Evolutionary conservation across 2,888 invertebrate genomes (phyloP), one percentile per base, ranked within the genome.

Genomic region (Arge pagana): DNA sequence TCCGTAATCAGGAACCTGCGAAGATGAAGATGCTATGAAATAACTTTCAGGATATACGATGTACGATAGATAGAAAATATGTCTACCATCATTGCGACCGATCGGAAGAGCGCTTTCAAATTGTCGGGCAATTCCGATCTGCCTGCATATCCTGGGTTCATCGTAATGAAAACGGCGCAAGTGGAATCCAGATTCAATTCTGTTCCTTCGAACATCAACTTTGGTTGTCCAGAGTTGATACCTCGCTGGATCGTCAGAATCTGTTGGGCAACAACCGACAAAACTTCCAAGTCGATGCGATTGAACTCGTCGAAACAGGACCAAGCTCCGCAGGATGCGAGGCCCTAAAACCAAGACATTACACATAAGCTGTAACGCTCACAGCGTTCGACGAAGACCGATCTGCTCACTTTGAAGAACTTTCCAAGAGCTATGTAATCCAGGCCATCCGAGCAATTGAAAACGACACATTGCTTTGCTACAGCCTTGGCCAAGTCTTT

Each of bases 401-500:
- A 4, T 33, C n/a, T 49, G 36, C 40, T 11, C 58, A 79, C 80
- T 70, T 80, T 81, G 55, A 81, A 80, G 59, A 81, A 80, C 65
- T 85, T 86, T 19, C 85, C 85, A 71, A 86, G 80, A 11, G 85
- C 83, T 49, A 85, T 80, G 63, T 84, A 85, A 65, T 86, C 85
- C 39, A 86, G 68, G 18, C 84, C 84, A 62, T 85, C 85, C 1
- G 85, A 85, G 63, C 85, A 86, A 72, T 86, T 86, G 69, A 86
- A 86, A 1, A 85, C 84, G 8, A 86, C 82, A 69, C 85, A 86
- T 67, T 85, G 85, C 50, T 85, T 85, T 16, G 85, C 85, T 2
- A 86, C 77, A 8, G 85, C 85, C 67, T 86, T 86, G 4, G 85
- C 85, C 56, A 86, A 70, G 74, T 86, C 86, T 69, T 85, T 86